phyloP scores from a whole-genome alignment of 2,113 vertebrate genomes.

The Heptranchias perlo region DNA sequence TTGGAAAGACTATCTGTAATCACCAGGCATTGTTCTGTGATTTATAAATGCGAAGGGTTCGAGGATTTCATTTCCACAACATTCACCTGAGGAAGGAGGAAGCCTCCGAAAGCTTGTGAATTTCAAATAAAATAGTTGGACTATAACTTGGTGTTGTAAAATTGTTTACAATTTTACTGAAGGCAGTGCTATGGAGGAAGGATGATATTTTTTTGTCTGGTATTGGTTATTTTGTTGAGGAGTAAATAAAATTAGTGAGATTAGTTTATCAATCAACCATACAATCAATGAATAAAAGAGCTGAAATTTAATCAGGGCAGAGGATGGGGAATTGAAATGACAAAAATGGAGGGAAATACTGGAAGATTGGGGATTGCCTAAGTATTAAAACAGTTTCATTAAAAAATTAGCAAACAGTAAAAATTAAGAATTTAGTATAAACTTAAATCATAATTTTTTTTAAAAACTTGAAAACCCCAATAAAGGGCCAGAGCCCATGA shows the following conservation, averaged over 20 bases:
- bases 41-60: too few relatives aligned
- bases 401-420: neutral
- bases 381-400: neutral
- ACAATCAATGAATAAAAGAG: neutral
- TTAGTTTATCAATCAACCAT: neutral
- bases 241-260: neutral
- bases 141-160: too few relatives aligned
- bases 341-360: neutral
- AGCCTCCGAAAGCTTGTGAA: too few relatives aligned
- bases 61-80: too few relatives aligned
- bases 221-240: neutral
- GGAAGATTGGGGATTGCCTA: neutral
- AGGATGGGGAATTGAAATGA: neutral
- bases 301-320: neutral
- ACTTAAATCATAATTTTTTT: neutral
- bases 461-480: neutral
- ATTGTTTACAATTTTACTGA: too few relatives aligned
- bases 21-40: too few relatives aligned
- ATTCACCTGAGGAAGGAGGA: too few relatives aligned
- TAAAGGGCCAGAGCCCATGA: neutral
- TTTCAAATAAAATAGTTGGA: too few relatives aligned
- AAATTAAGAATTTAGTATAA: neutral
- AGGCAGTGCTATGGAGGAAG: neutral
- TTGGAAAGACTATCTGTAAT: too few relatives aligned
- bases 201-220: neutral